Base-by-base conservation (phyloP, 2,888 invertebrate genomes). In the Hipparchia sbordonii region DNA sequence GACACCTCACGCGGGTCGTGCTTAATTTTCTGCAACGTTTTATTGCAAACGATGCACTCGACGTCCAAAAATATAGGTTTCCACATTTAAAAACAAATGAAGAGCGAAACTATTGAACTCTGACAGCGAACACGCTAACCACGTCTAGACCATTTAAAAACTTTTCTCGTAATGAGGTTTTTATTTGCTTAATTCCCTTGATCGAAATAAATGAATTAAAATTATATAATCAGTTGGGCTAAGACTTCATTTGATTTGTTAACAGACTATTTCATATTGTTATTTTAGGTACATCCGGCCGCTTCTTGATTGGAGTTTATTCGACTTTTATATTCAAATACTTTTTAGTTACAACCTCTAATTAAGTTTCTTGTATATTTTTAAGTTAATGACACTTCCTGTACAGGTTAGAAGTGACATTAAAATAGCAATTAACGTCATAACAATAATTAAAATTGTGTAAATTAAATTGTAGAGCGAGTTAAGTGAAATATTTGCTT, bases 71-170 rank as follows among this genome's bases (percentile, higher is more conserved):
- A 88, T 85, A 93, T 89, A 76, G 90, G 85, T 81, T 89, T 87
- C 91, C 88, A 92, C 92, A 92, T 92, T 90, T 88, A 87, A 88
- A 88, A 92, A 92, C 92, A 93, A 92, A 78, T 82, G 92, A 91
- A 81, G 6, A 45, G 67, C 77, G 75, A 77, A 79, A 78, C 72
- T 74, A 74, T 76, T 79, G 77, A 79, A 76, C 72, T 85, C 83
- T 89, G 88, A 89, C 87, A 87, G 79, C 80, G 82, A 84, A 82
- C 82, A 82, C 23, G 52, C 33, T 82, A 81, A 82, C 79, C 79
- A 75, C 77, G 80, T 76, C 76, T 76, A 69, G 74, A 80, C 74
- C 80, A 78, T 81, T 83, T 81, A 79, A 82, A 82, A 81, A 82
- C 76, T 75, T 75, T 77, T 71, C 74, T 74, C 76, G 45, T 13